Evolutionary conservation across 2,113 vertebrate genomes (phyloP), one percentile per base, ranked within the genome.

Genomic region (Peromyscus maniculatus): DNA sequence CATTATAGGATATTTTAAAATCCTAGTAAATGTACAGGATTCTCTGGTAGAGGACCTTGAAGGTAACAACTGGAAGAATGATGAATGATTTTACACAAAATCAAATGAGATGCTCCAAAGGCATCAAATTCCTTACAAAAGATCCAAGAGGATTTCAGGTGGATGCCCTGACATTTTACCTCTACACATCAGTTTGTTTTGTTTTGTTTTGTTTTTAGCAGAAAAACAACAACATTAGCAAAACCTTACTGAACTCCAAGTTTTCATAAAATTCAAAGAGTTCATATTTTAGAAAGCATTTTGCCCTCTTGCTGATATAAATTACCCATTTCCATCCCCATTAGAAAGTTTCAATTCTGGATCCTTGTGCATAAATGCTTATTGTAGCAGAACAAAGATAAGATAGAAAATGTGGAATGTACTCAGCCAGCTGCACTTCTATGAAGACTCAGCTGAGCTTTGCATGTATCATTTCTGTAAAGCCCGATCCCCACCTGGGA

Each of bases 141-240:
- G 90, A 39, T 69, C 6, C 26, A 88, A 87, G 28, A 80, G 1
- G 71, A 84, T 74, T 39, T 83, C 5, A 79, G 6, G 31, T 39
- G 46, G 43, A 39, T 78, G 52, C 82, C 21, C 6, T 92, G 33
- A 66, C 66, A 43, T 46, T 77, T 46, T 52, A 49, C 39, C 33
- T 87, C 5, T 78, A 59, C 46, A 31, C 52, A 93, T 39, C 31
- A 5, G 2, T 79, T 87, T 78, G 22, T 88, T 89, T 64, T 24
- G 24, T 75, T 87, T 80, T 87, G n/a, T n/a, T n/a, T n/a, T n/a
- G n/a, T 87, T 78, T 92, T 67, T 92, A 87, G 1, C 21, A 90
- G 5, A 92, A 97, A 67, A 55, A 55, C 64, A 66, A 66, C 64
- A 62, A 92, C 46, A 59, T 4, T 28, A 67, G 64, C 64, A 67